phyloP scores from a whole-genome alignment of 2,113 vertebrate genomes.

The Tetrax tetrax region DNA sequence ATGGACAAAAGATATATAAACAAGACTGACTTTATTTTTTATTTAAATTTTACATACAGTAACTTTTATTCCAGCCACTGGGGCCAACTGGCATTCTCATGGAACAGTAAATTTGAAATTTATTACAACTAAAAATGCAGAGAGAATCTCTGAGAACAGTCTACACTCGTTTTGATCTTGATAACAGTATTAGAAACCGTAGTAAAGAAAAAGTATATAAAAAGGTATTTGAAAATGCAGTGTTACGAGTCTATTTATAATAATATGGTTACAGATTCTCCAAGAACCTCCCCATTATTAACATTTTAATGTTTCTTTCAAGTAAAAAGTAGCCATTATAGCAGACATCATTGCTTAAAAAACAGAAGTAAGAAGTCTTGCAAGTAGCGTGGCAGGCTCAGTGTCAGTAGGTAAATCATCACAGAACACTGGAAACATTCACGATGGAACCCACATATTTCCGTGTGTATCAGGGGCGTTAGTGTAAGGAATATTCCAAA shows the following conservation, averaged over 20 bases:
- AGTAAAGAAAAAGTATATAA: not conserved
- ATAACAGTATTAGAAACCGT: not conserved
- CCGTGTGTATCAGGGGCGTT: conserved; percentile 91
- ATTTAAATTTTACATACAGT: not conserved
- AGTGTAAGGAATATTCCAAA: conserved; percentile 95
- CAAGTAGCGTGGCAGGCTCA: not conserved
- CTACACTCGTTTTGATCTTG: not conserved
- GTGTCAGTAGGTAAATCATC: not conserved
- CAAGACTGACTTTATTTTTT: conserved; percentile 22
- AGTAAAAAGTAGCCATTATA: not conserved
- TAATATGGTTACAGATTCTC: not conserved
- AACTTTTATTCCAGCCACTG: not conserved
- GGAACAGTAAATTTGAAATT: not conserved
- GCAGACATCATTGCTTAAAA: not conserved
- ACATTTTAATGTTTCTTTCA: not conserved
- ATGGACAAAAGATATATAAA: not conserved
- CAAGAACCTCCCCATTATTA: not conserved
- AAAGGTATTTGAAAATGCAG: conserved; percentile 17
- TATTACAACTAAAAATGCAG: not conserved
- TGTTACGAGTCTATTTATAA: not conserved
- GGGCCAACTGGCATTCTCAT: not conserved
- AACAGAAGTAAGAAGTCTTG: not conserved
- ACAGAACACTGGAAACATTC: conserved; percentile 11
- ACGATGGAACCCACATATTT: conserved; percentile 95
- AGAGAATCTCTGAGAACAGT: not conserved